phyloP scores from a whole-genome alignment of 2,888 invertebrate genomes.

The Opisthograptis luteolata region DNA sequence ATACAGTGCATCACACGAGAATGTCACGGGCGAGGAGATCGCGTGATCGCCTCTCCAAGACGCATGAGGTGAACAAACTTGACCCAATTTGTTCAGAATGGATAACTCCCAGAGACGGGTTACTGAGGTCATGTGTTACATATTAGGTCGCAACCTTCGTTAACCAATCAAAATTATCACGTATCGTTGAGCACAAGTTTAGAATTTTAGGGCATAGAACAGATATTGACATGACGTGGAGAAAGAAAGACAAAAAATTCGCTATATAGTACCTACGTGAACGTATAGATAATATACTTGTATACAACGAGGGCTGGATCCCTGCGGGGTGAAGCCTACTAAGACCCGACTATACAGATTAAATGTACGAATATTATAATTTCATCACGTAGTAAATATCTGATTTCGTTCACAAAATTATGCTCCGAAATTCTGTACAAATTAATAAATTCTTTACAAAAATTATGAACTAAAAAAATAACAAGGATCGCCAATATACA shows the following conservation, averaged over 20 bases:
- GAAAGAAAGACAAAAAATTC: not conserved
- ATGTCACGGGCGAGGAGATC: not conserved
- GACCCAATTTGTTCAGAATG: slow-evolving; percentile 36
- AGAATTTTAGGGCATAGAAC: not conserved
- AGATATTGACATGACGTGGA: not conserved
- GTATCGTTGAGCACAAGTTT: slow-evolving; percentile 7
- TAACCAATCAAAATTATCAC: slow-evolving; percentile 29
- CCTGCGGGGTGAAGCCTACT: no score
- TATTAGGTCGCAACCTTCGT: slow-evolving; percentile 17
- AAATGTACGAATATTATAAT: no score
- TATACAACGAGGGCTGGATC: no score
- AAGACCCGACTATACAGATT: no score
- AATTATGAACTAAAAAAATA: not conserved
- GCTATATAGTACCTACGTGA: no score
- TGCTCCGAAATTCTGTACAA: no score
- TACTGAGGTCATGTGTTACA: slow-evolving; percentile 31
- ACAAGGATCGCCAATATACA: not conserved
- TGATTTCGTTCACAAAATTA: no score
- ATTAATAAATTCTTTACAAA: no score
- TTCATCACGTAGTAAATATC: no score
- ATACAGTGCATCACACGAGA: not conserved
- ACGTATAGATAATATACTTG: no score
- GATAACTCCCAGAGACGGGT: slow-evolving; percentile 22
- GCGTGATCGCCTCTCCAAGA: slow-evolving; percentile 1
- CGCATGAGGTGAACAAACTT: slow-evolving; percentile 35